phyloP scores from a whole-genome alignment of 2,888 invertebrate genomes.

The Didymodactylos carnosus region DNA sequence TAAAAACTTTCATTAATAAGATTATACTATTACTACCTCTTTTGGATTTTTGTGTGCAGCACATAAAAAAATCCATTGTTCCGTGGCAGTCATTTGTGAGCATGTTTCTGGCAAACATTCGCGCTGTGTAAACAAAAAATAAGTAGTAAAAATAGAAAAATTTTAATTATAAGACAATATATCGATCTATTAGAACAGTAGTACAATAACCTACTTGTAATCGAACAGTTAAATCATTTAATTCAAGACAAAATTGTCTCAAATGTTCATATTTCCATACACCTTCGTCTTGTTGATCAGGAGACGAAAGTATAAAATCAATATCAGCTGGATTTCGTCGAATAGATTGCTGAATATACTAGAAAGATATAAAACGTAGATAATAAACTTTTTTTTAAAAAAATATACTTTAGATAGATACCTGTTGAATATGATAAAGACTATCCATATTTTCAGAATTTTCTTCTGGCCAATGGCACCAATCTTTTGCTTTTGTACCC shows the following conservation, averaged over 20 bases:
- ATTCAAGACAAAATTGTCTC: slow-evolving; percentile 92
- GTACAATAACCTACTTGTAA: slow-evolving; percentile 35
- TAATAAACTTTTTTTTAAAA: not conserved
- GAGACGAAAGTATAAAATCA: slow-evolving; percentile 78
- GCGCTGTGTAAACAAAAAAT: slow-evolving; percentile 33
- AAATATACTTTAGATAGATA: slow-evolving; percentile 16
- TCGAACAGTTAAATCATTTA: slow-evolving; percentile 89
- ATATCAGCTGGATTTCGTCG: slow-evolving; percentile 74
- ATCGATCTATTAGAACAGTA: not conserved
- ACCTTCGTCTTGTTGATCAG: slow-evolving; percentile 88
- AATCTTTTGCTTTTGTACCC: slow-evolving; percentile 37
- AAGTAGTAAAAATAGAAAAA: not conserved
- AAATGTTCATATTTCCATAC: slow-evolving; percentile 99
- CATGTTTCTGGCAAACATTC: slow-evolving; percentile 92
- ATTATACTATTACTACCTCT: slow-evolving; percentile 40
- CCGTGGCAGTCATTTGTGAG: slow-evolving; percentile 98
- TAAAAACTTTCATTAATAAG: not conserved
- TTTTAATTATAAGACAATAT: not conserved
- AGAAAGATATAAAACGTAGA: not conserved
- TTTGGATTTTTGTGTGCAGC: slow-evolving; percentile 99
- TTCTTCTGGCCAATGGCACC: slow-evolving; percentile 91
- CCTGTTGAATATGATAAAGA: slow-evolving; percentile 84
- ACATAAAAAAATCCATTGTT: slow-evolving; percentile 98
- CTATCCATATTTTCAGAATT: slow-evolving; percentile 98
- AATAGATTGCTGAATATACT: slow-evolving; percentile 88